These are phyloP conservation scores for Manis pentadactyla DNA, from an alignment of 2,797 vertebrate species.

Conservation along the genomic window DNA sequence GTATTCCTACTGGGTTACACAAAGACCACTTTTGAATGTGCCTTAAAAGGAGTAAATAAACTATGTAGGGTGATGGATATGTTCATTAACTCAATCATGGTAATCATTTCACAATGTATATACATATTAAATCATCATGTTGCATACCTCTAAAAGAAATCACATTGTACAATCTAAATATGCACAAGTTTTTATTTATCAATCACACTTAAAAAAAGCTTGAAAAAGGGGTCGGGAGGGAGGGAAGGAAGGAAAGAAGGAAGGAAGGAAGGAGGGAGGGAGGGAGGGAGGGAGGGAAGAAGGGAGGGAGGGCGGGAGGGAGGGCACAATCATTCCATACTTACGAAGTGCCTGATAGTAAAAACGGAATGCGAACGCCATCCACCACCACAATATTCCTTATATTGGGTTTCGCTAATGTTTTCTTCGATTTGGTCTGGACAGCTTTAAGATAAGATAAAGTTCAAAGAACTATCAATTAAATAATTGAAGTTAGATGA, in stretches of 20 bases:
- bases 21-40: neutral
- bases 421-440: conserved; percentile 94
- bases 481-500: neutral
- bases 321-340: conserved; percentile 76
- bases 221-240: neutral
- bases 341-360: conserved; percentile 95
- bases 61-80: neutral
- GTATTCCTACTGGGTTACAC: neutral
- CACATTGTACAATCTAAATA: neutral
- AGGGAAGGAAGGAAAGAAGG: too few relatives aligned
- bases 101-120: neutral
- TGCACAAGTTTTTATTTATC: neutral
- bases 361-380: conserved; percentile 95
- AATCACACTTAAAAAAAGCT: neutral
- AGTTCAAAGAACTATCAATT: conserved; percentile 22
- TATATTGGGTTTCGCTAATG: conserved; percentile 90
- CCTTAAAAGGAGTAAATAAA: conserved; percentile 14
- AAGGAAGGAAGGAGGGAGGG: too few relatives aligned
- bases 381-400: conserved; percentile 97
- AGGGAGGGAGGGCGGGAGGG: neutral
- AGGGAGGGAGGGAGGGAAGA: too few relatives aligned
- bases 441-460: conserved; percentile 81
- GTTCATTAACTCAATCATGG: neutral
- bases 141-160: neutral
- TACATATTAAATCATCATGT: neutral